Percentiles rank a stretch among this genome's conserved stretches.
Evolutionary conservation across 2,797 vertebrate genomes (phyloP).

Genomic region (Monodelphis domestica): DNA sequence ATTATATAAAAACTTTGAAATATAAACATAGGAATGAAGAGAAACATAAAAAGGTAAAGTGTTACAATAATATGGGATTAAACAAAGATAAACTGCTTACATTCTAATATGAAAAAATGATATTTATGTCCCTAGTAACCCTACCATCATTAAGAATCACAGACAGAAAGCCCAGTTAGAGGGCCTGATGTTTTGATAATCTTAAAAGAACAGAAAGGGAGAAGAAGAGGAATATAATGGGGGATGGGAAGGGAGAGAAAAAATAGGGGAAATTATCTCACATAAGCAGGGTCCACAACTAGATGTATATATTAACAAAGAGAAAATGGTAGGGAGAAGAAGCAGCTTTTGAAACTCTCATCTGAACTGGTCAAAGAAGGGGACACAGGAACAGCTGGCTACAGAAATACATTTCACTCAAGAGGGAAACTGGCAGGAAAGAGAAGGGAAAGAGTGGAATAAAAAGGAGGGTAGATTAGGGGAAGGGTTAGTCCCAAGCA

Average conservation of each 20-base stretch:
- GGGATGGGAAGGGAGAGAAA: neutral
- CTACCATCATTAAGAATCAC: neutral
- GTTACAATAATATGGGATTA: neutral
- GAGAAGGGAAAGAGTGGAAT: neutral
- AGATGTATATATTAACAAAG: neutral
- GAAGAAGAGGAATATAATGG: neutral
- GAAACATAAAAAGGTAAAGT: neutral
- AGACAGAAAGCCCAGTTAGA: neutral
- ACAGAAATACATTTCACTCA: neutral
- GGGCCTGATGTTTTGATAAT: neutral
- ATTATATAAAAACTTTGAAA: neutral
- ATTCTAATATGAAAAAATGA: neutral
- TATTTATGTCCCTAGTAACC: neutral
- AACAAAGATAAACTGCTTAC: neutral
- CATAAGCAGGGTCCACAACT: neutral
- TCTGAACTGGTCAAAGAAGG: neutral
- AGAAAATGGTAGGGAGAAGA: neutral
- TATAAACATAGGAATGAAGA: neutral
- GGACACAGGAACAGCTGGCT: neutral
- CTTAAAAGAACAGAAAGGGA: neutral
- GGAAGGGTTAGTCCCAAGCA: neutral
- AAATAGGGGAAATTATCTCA: neutral
- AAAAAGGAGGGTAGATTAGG: neutral
- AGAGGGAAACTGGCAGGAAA: neutral
- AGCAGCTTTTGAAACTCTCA: neutral